Conservation (phyloP, 1,140 invertebrate genomes). For the Drosophila aff. region DNA sequence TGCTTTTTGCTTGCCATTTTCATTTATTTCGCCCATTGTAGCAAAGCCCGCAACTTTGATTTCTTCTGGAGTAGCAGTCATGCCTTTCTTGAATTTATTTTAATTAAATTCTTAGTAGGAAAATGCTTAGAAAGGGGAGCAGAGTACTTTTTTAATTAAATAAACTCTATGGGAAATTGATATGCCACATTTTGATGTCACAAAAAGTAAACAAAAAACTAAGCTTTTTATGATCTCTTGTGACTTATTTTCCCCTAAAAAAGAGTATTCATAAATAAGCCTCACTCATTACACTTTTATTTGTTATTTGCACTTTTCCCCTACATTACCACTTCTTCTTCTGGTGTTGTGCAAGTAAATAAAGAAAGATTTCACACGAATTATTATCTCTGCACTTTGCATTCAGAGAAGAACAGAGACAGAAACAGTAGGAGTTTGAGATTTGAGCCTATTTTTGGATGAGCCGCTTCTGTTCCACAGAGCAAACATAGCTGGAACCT, state of each 20-base stretch:
- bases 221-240: background rate
- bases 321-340: conserved; percentile 21
- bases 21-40: background rate
- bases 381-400: conserved; percentile 50
- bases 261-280: background rate
- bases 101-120: conserved; percentile 5
- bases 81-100: background rate
- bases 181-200: too few relatives aligned
- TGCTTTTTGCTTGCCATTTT: conserved; percentile 5
- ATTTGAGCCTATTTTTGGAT: conserved; percentile 54
- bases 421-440: background rate
- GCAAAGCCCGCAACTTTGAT: conserved; percentile 27
- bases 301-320: conserved; percentile 13
- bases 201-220: too few relatives aligned
- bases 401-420: background rate
- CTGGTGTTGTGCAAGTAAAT: conserved; percentile 64
- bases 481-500: conserved; percentile 66
- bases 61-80: background rate
- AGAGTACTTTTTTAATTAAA: background rate
- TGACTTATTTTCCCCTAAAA: background rate
- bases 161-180: background rate
- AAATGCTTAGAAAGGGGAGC: too few relatives aligned
- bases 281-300: background rate
- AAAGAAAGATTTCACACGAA: conserved; percentile 73
- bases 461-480: conserved; percentile 34